Conservation (phyloP, 2,113 vertebrate genomes). For the Aptenodytes patagonicus region DNA sequence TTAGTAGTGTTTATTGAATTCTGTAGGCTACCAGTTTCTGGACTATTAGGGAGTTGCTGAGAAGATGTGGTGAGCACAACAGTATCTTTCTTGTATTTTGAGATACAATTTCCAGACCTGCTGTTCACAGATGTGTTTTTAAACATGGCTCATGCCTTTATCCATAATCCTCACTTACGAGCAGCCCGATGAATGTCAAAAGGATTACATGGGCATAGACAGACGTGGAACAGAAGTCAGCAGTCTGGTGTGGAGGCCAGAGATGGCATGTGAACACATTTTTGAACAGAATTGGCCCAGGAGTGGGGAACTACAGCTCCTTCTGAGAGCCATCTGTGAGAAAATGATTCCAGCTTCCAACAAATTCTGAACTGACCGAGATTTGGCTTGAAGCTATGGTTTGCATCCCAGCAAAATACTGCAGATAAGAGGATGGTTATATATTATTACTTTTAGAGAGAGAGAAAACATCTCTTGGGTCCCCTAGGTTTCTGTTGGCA, state of each 20-base stretch:
- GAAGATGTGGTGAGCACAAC: not conserved
- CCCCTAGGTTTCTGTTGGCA: not conserved
- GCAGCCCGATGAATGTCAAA: not conserved
- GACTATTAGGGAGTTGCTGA: not conserved
- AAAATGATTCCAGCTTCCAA: not conserved
- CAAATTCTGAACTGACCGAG: not conserved
- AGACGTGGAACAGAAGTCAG: not conserved
- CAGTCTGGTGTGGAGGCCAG: not conserved
- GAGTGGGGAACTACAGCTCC: not conserved
- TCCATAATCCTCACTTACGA: not conserved
- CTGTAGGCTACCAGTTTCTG: not conserved
- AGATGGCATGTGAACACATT: not conserved
- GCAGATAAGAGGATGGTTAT: not conserved
- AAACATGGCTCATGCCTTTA: not conserved
- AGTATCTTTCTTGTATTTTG: not conserved
- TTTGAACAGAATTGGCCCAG: not conserved
- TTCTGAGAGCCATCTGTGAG: slow-evolving; percentile 20
- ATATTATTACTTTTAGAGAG: not conserved
- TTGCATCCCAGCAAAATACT: not conserved
- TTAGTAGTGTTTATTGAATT: not conserved
- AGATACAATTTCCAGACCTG: not conserved
- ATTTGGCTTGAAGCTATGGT: not conserved
- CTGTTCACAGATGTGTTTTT: not conserved
- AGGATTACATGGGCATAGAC: not conserved
- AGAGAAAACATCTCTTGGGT: not conserved